Conservation (phyloP, 1,140 invertebrate species). For the Drosophila arawakana region DNA sequence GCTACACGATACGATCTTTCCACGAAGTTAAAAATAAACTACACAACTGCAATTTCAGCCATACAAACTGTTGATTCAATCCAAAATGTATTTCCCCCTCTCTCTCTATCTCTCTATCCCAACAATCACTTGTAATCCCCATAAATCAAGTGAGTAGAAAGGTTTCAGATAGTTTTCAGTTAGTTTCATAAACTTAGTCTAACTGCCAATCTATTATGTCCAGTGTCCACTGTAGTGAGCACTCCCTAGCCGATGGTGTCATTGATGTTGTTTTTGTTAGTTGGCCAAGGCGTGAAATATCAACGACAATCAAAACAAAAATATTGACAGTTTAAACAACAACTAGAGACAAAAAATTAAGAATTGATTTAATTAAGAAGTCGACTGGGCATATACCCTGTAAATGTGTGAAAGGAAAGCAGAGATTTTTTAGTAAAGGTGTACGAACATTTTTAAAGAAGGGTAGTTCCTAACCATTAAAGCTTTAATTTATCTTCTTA, state of each 20-base stretch:
- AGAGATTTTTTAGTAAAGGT: no score
- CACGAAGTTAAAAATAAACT: conserved; percentile 14
- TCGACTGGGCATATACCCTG: conserved; percentile 40
- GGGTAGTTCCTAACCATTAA: no score
- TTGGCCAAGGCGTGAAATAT: conserved; percentile 75
- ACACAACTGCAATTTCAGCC: conserved; percentile 11
- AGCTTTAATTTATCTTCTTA: no score
- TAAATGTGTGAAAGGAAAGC: neutral
- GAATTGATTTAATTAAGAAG: neutral
- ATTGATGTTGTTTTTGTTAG: conserved; percentile 43
- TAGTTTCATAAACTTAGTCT: conserved; percentile 37
- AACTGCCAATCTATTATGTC: conserved; percentile 58
- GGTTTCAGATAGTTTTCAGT: neutral
- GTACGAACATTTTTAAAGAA: no score
- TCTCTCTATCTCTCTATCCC: conserved; percentile 13
- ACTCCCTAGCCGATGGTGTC: conserved; percentile 52
- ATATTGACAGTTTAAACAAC: conserved; percentile 66
- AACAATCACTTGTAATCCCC: conserved; percentile 1
- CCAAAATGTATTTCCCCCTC: conserved; percentile 43
- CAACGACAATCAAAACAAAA: conserved; percentile 70
- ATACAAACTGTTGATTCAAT: conserved; percentile 14
- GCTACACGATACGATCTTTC: conserved; percentile 26
- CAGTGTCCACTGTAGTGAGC: conserved; percentile 52
- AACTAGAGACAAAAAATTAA: conserved; percentile 18
- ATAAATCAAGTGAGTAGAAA: conserved; percentile 51